Conservation (phyloP, 2,888 invertebrate species). For the Empis livida region DNA sequence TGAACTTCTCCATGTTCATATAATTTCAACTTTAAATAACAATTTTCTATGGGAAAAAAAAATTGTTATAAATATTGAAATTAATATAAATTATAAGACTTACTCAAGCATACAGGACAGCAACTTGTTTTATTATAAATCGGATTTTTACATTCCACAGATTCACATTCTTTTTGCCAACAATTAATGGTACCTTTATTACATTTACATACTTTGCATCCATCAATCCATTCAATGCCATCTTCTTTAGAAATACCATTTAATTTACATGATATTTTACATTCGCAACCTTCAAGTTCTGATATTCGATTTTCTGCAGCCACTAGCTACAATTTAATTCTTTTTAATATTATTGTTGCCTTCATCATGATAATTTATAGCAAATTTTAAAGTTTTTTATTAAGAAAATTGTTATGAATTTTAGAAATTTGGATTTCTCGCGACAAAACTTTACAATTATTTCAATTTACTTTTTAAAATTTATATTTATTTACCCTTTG, state of each 20-base stretch:
- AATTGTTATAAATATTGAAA: no score
- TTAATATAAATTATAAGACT: no score
- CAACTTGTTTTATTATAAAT: constrained; percentile 65
- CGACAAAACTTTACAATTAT: no score
- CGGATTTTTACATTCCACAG: constrained; percentile 67
- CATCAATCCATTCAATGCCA: constrained; percentile 72
- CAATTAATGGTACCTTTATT: constrained; percentile 80
- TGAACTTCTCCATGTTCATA: constrained; percentile 70
- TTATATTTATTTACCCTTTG: constrained; percentile 59
- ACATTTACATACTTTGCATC: constrained; percentile 80
- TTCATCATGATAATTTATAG: no score
- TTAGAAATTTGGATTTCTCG: no score
- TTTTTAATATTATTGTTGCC: no score
- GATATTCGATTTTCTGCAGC: constrained; percentile 55
- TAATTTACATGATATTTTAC: constrained; percentile 73
- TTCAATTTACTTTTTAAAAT: neutral
- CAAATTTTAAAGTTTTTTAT: no score
- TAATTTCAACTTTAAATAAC: constrained; percentile 49
- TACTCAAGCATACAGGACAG: constrained; percentile 77
- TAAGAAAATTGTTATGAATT: no score
- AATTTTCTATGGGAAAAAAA: constrained; percentile 65
- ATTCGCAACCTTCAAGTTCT: constrained; percentile 79
- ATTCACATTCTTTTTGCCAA: constrained; percentile 67
- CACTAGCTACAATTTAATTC: constrained; percentile 57
- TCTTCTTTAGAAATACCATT: constrained; percentile 72